Evolutionary conservation across 2,797 vertebrate species (phyloP).

Genomic region (Mastacembelus armatus): DNA sequence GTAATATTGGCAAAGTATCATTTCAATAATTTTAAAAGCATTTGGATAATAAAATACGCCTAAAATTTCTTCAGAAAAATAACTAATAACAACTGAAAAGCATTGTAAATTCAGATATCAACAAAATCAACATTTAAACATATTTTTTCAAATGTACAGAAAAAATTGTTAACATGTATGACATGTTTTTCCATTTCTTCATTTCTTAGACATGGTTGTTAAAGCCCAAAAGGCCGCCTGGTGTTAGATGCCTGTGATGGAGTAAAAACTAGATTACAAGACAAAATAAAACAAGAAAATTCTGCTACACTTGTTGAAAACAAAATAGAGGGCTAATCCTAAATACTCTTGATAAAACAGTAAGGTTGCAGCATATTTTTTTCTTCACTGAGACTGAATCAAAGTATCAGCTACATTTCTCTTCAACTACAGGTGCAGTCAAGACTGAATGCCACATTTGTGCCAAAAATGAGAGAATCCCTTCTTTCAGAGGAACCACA

Average conservation of each 20-base stretch:
- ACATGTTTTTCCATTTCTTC: conserved; percentile 13
- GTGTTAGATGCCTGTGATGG: conserved; percentile 1
- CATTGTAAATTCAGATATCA: conserved; percentile 20
- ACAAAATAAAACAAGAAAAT: background rate
- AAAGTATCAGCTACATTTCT: conserved; percentile 3
- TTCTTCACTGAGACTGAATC: conserved; percentile 10
- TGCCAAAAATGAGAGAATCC: background rate
- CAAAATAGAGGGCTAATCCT: conserved; percentile 6
- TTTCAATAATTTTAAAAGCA: conserved; percentile 27
- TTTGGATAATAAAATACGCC: conserved; percentile 30
- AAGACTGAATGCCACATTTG: background rate
- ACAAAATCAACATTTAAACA: conserved; percentile 18
- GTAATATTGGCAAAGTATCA: conserved; percentile 7
- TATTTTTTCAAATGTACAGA: conserved; percentile 35
- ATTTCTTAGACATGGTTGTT: conserved; percentile 34
- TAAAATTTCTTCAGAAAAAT: conserved; percentile 7
- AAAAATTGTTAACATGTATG: conserved; percentile 32
- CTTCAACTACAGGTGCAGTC: conserved; percentile 4
- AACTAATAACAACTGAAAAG: conserved; percentile 34
- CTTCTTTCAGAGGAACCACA: background rate
- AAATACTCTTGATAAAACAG: conserved; percentile 14
- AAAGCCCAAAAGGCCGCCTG: conserved; percentile 26
- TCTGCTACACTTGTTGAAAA: conserved; percentile 27
- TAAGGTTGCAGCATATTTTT: conserved; percentile 11
- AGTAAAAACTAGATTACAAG: background rate